Evolutionary conservation across 2,797 vertebrate genomes (phyloP).

Genomic region (Staurois parvus): DNA sequence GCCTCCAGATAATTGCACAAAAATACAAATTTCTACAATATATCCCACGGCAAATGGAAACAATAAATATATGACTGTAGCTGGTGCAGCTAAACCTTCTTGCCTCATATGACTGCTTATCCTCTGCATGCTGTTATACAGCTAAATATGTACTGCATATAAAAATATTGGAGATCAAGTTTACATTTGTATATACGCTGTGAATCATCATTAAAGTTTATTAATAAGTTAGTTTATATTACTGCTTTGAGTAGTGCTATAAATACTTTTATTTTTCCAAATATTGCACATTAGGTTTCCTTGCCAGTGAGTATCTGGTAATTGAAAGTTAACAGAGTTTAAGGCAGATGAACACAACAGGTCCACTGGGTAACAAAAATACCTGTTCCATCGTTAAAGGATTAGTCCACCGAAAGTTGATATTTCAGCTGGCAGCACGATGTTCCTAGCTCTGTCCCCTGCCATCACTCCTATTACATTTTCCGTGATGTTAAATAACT

Average conservation of each 20-base stretch:
- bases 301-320: not conserved
- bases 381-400: not conserved
- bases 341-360: not conserved
- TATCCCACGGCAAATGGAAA: constrained; percentile 21
- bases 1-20: constrained; percentile 47
- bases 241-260: not conserved
- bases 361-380: not conserved
- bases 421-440: not conserved
- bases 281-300: not conserved
- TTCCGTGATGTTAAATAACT: not conserved
- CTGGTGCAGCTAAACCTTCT: constrained; percentile 20
- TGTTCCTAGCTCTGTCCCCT: not conserved
- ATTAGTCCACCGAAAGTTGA: not conserved
- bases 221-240: not conserved
- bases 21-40: constrained; percentile 26
- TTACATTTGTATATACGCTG: not conserved
- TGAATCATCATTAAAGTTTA: not conserved
- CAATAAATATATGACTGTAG: constrained; percentile 22
- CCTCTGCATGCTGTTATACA: not conserved
- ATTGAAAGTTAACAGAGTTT: not conserved
- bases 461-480: not conserved
- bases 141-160: constrained; percentile 15
- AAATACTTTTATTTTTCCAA: not conserved
- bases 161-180: not conserved
- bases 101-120: constrained; percentile 13